Evolutionary conservation across 2,113 vertebrate genomes (phyloP), one percentile per base, ranked within the genome.

Genomic region (Corythoichthys intestinalis): DNA sequence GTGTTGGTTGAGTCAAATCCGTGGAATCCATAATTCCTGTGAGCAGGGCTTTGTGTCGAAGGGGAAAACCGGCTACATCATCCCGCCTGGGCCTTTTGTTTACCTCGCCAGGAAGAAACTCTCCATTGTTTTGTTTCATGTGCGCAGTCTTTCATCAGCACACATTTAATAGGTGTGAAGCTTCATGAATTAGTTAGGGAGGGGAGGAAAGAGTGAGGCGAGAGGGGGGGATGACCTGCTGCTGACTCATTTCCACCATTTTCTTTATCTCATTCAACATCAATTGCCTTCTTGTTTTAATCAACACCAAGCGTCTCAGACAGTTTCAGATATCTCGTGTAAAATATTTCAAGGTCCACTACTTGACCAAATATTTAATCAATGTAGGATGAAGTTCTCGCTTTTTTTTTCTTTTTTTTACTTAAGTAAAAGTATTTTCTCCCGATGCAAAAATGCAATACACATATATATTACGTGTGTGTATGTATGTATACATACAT

Each of bases 11-110:
- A 85, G 75, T 90, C 89, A 90, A 71, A 9, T 74, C 38, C 62
- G 64, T 85, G 91, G 85, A 85, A 91, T 91, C 80, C 69, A 71
- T 86, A 79, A 88, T 84, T 81, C 81, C 44, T 86, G 85, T 87
- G 82, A 75, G 77, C 71, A 11, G 70, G 67, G 79, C 79, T 78
- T 90, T 90, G 88, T 86, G 74, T 74, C 70, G 66, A 74, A 85
- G 86, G 89, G 89, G 83, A 92, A 90, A 87, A 86, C 91, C 90
- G 81, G 72, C 83, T 74, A 90, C 85, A 80, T 89, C 86, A 85
- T 86, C 76, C 46, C 66, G 67, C n/a, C 68, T 20, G 49, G 60
- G 58, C 81, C 79, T 72, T 86, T 85, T 87, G 81, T 86, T 86
- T 72, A 63, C 47, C 63, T 58, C 0, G 69, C 59, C 70, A 62